A percentile compares a stretch with the other conserved stretches of the same genome.
phyloP scores from a whole-genome alignment of 92 coral and sea anemone genomes.

The Porites cylindrica region DNA sequence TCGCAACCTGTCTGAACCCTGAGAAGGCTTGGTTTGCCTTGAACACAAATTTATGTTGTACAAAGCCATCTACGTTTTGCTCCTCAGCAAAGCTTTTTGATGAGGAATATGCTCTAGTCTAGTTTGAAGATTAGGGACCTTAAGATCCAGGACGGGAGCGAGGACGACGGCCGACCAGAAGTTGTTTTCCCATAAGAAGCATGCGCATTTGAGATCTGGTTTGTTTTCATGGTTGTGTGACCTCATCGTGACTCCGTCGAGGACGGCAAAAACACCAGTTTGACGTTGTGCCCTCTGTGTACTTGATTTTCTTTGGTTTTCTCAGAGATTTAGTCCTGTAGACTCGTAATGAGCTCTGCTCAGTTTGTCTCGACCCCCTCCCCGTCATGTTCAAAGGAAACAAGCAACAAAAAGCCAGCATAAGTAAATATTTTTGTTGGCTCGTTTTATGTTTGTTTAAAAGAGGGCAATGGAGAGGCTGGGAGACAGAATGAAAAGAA shows the following conservation, averaged over 20 bases:
- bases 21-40: constrained; percentile 12
- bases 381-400: constrained; percentile 12
- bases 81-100: constrained; percentile 7
- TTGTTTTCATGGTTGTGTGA: constrained; percentile 35
- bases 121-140: not conserved
- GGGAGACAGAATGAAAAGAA: not conserved
- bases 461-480: constrained; percentile 29
- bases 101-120: not conserved
- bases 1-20: not conserved
- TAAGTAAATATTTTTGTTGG: constrained; percentile 31
- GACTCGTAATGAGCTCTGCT: constrained; percentile 1
- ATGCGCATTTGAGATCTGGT: constrained; percentile 28
- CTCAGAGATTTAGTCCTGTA: constrained; percentile 8
- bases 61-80: not conserved
- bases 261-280: constrained; percentile 37
- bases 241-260: constrained; percentile 28
- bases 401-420: not conserved
- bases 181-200: constrained; percentile 27
- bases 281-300: constrained; percentile 13
- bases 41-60: not conserved
- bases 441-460: constrained; percentile 13
- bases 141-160: constrained; percentile 19
- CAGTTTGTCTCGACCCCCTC: constrained; percentile 15
- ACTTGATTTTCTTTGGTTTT: constrained; percentile 6
- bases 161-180: constrained; percentile 21